Conservation (phyloP, 1,140 invertebrate genomes). For the Alviniconcha marisindica region DNA sequence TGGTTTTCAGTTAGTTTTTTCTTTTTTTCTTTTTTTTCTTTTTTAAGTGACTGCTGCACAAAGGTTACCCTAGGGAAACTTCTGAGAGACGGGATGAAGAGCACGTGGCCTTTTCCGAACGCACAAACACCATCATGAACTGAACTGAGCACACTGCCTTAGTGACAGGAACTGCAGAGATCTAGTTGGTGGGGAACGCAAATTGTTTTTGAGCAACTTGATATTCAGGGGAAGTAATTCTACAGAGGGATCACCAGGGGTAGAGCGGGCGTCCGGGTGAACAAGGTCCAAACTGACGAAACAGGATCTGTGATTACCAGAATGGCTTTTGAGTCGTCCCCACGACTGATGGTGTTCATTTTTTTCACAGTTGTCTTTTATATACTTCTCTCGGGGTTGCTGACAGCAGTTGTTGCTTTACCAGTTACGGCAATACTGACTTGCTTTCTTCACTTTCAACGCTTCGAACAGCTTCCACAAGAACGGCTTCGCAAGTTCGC, state of each 20-base stretch:
- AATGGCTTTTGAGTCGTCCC: neutral
- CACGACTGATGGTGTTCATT: neutral
- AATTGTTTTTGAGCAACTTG: neutral
- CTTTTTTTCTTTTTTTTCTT: too few species aligned
- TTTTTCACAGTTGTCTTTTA: neutral
- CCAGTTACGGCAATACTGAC: neutral
- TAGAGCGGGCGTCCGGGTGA: too few species aligned
- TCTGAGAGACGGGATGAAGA: too few species aligned
- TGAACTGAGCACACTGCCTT: neutral
- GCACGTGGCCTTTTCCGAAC: neutral
- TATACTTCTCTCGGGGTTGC: neutral
- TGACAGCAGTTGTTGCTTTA: neutral
- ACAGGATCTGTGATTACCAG: neutral
- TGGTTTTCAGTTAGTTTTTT: too few species aligned
- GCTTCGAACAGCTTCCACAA: constrained; percentile 1
- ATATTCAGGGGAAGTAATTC: constrained; percentile 18
- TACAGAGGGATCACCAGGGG: neutral
- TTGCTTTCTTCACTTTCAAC: neutral
- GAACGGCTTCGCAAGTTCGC: neutral
- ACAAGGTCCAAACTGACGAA: neutral
- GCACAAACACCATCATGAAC: neutral
- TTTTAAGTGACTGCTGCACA: too few species aligned
- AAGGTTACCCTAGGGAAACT: too few species aligned
- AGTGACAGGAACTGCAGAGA: neutral
- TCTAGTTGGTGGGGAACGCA: neutral